phyloP scores from a whole-genome alignment of 2,888 invertebrate genomes.

The Pterostichus niger region DNA sequence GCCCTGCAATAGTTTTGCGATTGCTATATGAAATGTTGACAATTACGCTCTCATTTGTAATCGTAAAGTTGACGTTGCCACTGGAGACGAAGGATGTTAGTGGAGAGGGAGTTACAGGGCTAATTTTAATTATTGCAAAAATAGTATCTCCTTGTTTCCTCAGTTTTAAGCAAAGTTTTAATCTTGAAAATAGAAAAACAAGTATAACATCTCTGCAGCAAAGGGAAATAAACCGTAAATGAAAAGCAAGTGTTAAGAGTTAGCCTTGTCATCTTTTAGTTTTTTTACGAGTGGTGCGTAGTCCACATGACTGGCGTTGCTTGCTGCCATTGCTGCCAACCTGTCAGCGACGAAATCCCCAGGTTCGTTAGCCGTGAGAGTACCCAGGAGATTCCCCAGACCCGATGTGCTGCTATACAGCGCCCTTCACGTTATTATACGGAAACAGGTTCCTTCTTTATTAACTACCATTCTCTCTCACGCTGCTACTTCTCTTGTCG shows the following conservation, averaged over 20 bases:
- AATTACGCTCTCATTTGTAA: too few relatives aligned
- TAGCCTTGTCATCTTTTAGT: constrained; percentile 30
- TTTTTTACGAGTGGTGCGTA: constrained; percentile 31
- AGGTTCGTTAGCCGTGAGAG: constrained; percentile 43
- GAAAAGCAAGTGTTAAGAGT: constrained; percentile 33
- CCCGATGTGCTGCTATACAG: not conserved
- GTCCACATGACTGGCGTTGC: not conserved
- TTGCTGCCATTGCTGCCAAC: constrained; percentile 18
- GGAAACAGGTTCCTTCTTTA: constrained; percentile 36
- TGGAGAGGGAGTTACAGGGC: too few relatives aligned
- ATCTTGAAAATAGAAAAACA: not conserved
- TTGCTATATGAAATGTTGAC: too few relatives aligned
- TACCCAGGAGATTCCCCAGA: constrained; percentile 17
- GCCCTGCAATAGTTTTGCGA: too few relatives aligned
- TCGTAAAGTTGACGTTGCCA: too few relatives aligned
- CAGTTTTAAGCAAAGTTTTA: not conserved
- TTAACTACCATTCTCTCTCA: constrained; percentile 44
- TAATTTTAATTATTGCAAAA: too few relatives aligned
- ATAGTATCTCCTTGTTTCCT: too few relatives aligned
- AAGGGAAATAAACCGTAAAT: constrained; percentile 29
- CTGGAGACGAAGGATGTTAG: too few relatives aligned
- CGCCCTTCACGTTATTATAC: constrained; percentile 49
- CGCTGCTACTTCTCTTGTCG: constrained; percentile 1
- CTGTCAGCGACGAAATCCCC: constrained; percentile 52
- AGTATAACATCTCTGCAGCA: not conserved